Percentiles rank a stretch among this genome's conserved stretches.
Conservation (phyloP, 2,113 vertebrate species). For the Sebastes fasciatus region DNA sequence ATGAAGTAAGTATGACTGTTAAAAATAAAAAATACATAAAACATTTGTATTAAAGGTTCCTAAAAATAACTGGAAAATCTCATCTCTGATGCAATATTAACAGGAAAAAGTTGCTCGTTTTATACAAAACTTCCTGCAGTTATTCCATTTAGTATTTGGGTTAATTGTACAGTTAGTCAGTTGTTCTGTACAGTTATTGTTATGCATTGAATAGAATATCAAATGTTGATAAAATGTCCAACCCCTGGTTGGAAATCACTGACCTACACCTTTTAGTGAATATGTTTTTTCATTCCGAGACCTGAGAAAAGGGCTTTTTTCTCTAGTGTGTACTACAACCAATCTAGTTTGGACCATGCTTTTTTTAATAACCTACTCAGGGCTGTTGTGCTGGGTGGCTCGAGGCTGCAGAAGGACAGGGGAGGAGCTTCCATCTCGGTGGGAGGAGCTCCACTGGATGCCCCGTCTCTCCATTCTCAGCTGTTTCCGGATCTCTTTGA, state of each 20-base stretch:
- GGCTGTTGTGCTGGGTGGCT: slow-evolving; percentile 83
- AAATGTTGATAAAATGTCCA: too few relatives aligned
- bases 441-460: slow-evolving; percentile 90
- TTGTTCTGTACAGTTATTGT: too few relatives aligned
- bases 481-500: slow-evolving; percentile 96
- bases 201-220: too few relatives aligned
- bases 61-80: too few relatives aligned
- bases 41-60: too few relatives aligned
- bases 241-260: background rate
- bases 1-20: too few relatives aligned
- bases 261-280: background rate
- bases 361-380: slow-evolving; percentile 73
- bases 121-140: too few relatives aligned
- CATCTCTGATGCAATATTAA: too few relatives aligned
- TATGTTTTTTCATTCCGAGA: background rate
- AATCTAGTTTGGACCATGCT: background rate
- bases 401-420: slow-evolving; percentile 84
- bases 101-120: too few relatives aligned
- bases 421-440: slow-evolving; percentile 81
- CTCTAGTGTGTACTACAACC: background rate
- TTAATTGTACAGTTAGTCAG: too few relatives aligned
- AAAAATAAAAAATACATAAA: too few relatives aligned
- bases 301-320: background rate
- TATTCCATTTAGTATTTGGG: too few relatives aligned
- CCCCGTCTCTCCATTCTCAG: slow-evolving; percentile 94